These are phyloP conservation scores for Cylloceria caligata DNA, from an alignment of 2,888 invertebrate genomes.

Conservation along the genomic window DNA sequence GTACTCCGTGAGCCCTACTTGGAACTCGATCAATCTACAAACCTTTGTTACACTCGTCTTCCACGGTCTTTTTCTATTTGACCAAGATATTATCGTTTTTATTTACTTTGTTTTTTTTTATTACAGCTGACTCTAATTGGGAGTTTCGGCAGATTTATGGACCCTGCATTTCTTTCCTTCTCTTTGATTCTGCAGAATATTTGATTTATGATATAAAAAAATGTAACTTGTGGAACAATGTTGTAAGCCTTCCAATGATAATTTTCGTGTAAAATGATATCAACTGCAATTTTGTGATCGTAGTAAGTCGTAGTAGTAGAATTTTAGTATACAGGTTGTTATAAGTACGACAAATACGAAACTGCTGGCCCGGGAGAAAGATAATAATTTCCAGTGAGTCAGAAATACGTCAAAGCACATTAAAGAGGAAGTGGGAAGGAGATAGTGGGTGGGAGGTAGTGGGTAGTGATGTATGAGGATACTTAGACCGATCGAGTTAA, in stretches of 20 bases:
- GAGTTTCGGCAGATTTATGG: neutral
- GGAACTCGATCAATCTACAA: conserved; percentile 47
- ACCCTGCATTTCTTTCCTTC: neutral
- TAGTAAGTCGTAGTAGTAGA: too few species aligned
- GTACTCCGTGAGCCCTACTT: conserved; percentile 51
- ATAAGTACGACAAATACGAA: neutral
- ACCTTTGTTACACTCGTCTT: conserved; percentile 21
- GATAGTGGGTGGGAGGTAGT: too few species aligned
- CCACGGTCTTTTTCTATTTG: conserved; percentile 22
- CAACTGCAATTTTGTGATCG: too few species aligned
- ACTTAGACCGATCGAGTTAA: neutral
- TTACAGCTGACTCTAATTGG: conserved; percentile 8
- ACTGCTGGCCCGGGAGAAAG: neutral
- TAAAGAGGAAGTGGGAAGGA: neutral
- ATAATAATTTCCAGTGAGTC: neutral
- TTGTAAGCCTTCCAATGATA: too few species aligned
- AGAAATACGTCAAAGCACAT: neutral
- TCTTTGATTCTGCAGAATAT: neutral
- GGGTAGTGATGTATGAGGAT: neutral
- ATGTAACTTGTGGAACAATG: neutral
- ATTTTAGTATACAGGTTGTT: too few species aligned
- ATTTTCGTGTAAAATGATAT: too few species aligned
- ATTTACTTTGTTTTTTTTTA: conserved; percentile 42
- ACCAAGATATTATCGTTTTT: conserved; percentile 57
- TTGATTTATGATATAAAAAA: neutral